A percentile compares a stretch with the other conserved stretches of the same genome.
Conservation (phyloP, 2,113 vertebrate genomes). For the Oryzias woworae region DNA sequence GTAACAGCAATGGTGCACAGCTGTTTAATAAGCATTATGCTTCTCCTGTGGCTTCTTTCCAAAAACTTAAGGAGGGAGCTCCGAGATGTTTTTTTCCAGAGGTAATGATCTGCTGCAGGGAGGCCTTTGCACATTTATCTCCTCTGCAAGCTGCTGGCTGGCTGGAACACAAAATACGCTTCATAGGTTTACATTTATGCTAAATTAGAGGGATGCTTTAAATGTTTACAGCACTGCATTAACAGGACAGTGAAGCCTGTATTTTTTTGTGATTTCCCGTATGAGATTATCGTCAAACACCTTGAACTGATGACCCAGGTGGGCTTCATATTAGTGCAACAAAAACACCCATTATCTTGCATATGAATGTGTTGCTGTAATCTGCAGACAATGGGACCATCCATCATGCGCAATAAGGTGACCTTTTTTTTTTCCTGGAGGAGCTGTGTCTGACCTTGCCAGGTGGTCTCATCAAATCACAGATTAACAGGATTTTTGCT, state of each 20-base stretch:
- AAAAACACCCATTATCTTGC: not conserved
- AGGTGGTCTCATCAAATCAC: slow-evolving; percentile 53
- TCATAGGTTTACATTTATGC: slow-evolving; percentile 16
- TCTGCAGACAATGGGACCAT: slow-evolving; percentile 14
- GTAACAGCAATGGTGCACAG: not conserved
- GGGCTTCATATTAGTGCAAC: not conserved
- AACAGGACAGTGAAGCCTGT: slow-evolving; percentile 2
- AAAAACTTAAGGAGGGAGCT: slow-evolving; percentile 40
- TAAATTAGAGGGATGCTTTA: not conserved
- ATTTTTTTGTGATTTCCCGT: not conserved
- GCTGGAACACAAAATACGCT: slow-evolving; percentile 39
- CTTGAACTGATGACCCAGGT: not conserved
- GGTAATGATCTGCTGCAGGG: slow-evolving; percentile 41
- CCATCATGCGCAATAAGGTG: slow-evolving; percentile 36
- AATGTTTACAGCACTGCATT: not conserved
- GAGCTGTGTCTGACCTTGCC: slow-evolving; percentile 55
- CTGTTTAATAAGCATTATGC: slow-evolving; percentile 9
- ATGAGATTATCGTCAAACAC: not conserved
- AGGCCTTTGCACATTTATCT: slow-evolving; percentile 42
- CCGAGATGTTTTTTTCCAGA: slow-evolving; percentile 34
- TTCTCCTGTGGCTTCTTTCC: slow-evolving; percentile 15
- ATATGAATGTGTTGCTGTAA: not conserved
- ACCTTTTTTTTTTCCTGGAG: slow-evolving; percentile 18
- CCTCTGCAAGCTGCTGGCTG: slow-evolving; percentile 24
- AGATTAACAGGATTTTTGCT: slow-evolving; percentile 56